These are phyloP conservation scores for Parasteatoda tepidariorum DNA, from an alignment of 1,140 invertebrate genomes.

Conservation along the genomic window DNA sequence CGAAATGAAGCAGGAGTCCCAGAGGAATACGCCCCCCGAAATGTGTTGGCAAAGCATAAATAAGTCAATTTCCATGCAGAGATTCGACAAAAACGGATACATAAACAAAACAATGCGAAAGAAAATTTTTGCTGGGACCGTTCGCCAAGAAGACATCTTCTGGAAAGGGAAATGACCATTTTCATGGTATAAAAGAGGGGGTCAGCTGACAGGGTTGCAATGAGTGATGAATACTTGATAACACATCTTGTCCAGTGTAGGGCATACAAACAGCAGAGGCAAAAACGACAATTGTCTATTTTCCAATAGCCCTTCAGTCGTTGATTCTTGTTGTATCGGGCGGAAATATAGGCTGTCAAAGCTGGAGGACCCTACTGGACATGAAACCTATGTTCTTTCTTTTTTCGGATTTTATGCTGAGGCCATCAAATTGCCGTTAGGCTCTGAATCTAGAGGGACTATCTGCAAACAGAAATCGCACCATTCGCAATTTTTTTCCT, in stretches of 20 bases:
- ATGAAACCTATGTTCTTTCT: constrained; percentile 39
- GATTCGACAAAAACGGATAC: background rate
- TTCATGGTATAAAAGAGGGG: constrained; percentile 2
- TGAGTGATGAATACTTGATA: constrained; percentile 55
- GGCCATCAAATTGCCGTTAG: constrained; percentile 29
- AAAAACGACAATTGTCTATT: constrained; percentile 47
- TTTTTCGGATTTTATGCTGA: constrained; percentile 41
- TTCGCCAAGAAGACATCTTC: background rate
- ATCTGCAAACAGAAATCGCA: constrained; percentile 7
- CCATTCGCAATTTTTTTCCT: no score
- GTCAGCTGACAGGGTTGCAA: constrained; percentile 37
- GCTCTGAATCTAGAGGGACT: background rate
- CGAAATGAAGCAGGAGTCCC: constrained; percentile 19
- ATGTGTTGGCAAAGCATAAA: constrained; percentile 14
- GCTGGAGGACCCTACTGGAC: constrained; percentile 26
- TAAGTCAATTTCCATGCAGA: constrained; percentile 49
- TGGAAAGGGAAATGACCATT: constrained; percentile 45
- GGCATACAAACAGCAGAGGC: constrained; percentile 26
- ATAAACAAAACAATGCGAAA: constrained; percentile 19
- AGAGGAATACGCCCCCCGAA: constrained; percentile 5
- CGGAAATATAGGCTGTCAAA: constrained; percentile 55
- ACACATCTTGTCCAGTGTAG: constrained; percentile 16
- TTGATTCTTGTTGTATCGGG: constrained; percentile 39
- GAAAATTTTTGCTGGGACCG: background rate
- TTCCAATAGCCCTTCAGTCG: constrained; percentile 33